phyloP scores from a whole-genome alignment of 2,113 vertebrate species.

The Irena cyanogastra region DNA sequence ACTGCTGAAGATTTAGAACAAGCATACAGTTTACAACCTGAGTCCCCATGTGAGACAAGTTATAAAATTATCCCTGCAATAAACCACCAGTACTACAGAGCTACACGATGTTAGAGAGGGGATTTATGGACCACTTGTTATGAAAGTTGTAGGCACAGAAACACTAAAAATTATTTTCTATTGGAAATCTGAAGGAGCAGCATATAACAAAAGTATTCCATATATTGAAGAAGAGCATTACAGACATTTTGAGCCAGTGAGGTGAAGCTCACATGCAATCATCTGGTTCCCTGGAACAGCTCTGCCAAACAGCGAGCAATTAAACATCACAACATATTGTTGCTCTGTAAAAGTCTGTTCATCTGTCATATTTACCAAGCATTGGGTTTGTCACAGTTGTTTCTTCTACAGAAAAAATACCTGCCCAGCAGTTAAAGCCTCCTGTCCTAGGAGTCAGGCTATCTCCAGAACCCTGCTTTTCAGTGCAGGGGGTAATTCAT shows the following conservation, averaged over 20 bases:
- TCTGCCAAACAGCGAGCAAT: slow-evolving; percentile 6
- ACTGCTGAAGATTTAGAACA: neutral
- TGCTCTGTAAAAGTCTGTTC: neutral
- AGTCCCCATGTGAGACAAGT: neutral
- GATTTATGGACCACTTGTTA: neutral
- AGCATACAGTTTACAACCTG: neutral
- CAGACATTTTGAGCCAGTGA: neutral
- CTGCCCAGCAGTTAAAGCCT: neutral
- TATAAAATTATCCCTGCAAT: neutral
- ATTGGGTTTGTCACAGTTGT: neutral
- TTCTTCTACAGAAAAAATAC: neutral
- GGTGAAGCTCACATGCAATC: neutral
- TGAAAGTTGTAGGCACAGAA: neutral
- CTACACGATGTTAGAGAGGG: neutral
- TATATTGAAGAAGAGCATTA: neutral
- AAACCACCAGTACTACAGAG: neutral
- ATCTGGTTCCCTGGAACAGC: neutral
- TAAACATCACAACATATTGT: neutral
- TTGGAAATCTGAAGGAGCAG: neutral
- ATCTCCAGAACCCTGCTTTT: neutral
- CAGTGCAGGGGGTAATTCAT: neutral
- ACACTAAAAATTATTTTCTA: neutral
- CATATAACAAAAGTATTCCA: neutral
- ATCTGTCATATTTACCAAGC: slow-evolving; percentile 38
- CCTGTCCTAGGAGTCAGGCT: neutral